phyloP scores from a whole-genome alignment of 2,888 invertebrate species.

The Papilio elwesi region DNA sequence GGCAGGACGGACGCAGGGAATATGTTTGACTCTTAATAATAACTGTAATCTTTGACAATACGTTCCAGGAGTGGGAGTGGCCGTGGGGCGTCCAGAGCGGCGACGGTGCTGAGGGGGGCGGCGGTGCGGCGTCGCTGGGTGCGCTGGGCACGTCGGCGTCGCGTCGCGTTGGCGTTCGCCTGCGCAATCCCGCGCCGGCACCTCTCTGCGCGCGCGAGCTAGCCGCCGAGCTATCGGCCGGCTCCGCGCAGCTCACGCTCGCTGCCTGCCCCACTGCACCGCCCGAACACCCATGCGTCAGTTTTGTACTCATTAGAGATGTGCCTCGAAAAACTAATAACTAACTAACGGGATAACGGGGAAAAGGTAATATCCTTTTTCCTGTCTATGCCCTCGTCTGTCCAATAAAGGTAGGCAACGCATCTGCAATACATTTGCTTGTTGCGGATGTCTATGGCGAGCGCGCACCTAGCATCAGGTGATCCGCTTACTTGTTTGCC shows the following conservation, averaged over 20 bases:
- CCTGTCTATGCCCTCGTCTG: too few species aligned
- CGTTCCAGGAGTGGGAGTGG: slow-evolving; percentile 71
- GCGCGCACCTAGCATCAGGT: too few species aligned
- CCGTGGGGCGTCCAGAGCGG: slow-evolving; percentile 49
- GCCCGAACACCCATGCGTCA: slow-evolving; percentile 47
- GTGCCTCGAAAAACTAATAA: neutral
- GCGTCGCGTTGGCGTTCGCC: slow-evolving; percentile 85
- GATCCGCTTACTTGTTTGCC: too few species aligned
- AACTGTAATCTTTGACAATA: neutral
- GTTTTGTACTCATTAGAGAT: slow-evolving; percentile 4
- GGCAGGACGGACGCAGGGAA: too few species aligned
- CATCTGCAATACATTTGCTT: too few species aligned
- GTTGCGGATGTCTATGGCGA: too few species aligned
- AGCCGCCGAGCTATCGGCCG: slow-evolving; percentile 53
- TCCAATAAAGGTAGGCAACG: too few species aligned
- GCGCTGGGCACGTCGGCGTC: slow-evolving; percentile 86
- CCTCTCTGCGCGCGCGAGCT: slow-evolving; percentile 57
- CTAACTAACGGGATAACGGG: too few species aligned
- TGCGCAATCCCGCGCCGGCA: slow-evolving; percentile 64
- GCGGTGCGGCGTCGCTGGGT: slow-evolving; percentile 84
- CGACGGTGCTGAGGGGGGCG: slow-evolving; percentile 31
- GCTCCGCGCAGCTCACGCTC: slow-evolving; percentile 45
- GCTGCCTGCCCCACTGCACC: slow-evolving; percentile 45
- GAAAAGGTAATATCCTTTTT: too few species aligned
- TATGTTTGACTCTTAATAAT: too few species aligned